Conservation (phyloP, 2,113 vertebrate species). For the Gymnorhina tibicen region DNA sequence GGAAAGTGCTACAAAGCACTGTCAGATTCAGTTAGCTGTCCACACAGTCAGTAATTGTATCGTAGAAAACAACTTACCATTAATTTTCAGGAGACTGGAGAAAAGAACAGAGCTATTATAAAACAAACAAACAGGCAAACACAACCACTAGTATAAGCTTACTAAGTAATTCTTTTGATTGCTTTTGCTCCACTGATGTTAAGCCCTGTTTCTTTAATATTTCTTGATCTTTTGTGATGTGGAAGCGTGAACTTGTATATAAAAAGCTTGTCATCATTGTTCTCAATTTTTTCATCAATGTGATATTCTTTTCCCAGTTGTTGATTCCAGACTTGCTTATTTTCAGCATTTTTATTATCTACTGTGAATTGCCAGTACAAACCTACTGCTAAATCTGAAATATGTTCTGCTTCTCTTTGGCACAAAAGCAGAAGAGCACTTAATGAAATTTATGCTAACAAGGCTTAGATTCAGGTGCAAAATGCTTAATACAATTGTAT, state of each 20-base stretch:
- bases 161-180: not conserved
- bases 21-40: not conserved
- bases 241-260: not conserved
- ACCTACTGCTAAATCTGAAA: not conserved
- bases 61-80: not conserved
- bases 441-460: conserved; percentile 42
- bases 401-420: not conserved
- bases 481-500: not conserved
- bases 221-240: not conserved
- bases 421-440: not conserved
- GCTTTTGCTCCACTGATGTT: not conserved
- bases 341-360: not conserved
- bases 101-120: not conserved
- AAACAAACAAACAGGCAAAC: not conserved
- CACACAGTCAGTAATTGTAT: not conserved
- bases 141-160: not conserved
- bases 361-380: not conserved
- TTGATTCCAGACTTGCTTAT: not conserved
- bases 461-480: not conserved
- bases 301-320: not conserved
- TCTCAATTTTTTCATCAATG: not conserved
- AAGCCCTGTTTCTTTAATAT: not conserved
- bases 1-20: not conserved
- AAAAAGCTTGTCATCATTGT: not conserved
- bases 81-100: not conserved